phyloP scores from a whole-genome alignment of 2,888 invertebrate species.

The Cetonia aurata region DNA sequence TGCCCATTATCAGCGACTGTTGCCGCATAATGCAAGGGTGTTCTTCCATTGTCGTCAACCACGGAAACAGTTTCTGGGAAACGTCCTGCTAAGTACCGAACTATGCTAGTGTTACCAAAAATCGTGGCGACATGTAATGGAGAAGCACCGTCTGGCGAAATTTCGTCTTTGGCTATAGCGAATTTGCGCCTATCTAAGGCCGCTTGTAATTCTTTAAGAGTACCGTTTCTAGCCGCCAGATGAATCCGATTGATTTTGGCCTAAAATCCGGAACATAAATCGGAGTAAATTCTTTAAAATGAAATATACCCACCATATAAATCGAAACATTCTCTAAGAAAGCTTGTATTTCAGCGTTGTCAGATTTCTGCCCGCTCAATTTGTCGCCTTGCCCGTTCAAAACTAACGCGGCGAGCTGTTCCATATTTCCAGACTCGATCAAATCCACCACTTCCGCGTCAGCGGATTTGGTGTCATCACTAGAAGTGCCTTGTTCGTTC shows the following conservation, averaged over 20 bases:
- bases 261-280: conserved; percentile 66
- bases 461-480: conserved; percentile 68
- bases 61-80: conserved; percentile 90
- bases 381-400: conserved; percentile 89
- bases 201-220: conserved; percentile 85
- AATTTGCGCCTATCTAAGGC: conserved; percentile 91
- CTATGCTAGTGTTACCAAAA: conserved; percentile 85
- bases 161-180: conserved; percentile 87
- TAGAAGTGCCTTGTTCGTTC: conserved; percentile 67
- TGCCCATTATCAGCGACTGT: conserved; percentile 88
- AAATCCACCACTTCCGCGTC: conserved; percentile 77
- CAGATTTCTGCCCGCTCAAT: conserved; percentile 77
- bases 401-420: conserved; percentile 89
- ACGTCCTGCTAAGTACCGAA: conserved; percentile 79
- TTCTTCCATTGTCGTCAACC: conserved; percentile 81
- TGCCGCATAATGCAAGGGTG: conserved; percentile 91
- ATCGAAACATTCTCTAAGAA: conserved; percentile 89
- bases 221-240: conserved; percentile 86
- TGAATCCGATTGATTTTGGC: conserved; percentile 92
- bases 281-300: not conserved
- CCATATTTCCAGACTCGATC: conserved; percentile 85
- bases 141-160: conserved; percentile 86
- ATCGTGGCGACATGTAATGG: conserved; percentile 89
- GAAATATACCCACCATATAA: conserved; percentile 79
- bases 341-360: conserved; percentile 84